phyloP scores from a whole-genome alignment of 2,888 invertebrate genomes.

The Caenorhabditis imperialis region DNA sequence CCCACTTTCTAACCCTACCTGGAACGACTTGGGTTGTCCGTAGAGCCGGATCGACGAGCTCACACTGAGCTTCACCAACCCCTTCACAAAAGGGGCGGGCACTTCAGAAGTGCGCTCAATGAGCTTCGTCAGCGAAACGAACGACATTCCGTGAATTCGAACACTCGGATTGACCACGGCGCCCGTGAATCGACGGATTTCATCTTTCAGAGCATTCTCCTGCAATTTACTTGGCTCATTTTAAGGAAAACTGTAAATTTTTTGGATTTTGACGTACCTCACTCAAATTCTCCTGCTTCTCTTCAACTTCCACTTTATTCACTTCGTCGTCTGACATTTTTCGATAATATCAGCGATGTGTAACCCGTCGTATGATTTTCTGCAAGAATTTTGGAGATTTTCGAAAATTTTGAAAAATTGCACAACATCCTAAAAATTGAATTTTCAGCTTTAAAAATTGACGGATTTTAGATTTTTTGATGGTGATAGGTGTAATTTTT shows the following conservation, averaged over 20 bases:
- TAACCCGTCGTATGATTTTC: slow-evolving; percentile 48
- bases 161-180: slow-evolving; percentile 55
- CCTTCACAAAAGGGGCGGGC: slow-evolving; percentile 50
- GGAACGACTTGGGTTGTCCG: slow-evolving; percentile 51
- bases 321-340: slow-evolving; percentile 43
- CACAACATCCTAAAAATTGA: background rate
- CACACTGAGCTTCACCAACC: slow-evolving; percentile 51
- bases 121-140: slow-evolving; percentile 40
- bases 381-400: slow-evolving; percentile 24
- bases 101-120: slow-evolving; percentile 47
- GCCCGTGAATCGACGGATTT: slow-evolving; percentile 49
- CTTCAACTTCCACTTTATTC: slow-evolving; percentile 10
- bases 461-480: background rate
- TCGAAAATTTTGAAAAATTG: background rate
- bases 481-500: background rate
- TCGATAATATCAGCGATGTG: slow-evolving; percentile 22
- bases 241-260: slow-evolving; percentile 2
- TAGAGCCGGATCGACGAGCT: slow-evolving; percentile 45
- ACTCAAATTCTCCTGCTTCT: slow-evolving; percentile 24
- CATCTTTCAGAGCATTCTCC: slow-evolving; percentile 55
- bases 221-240: slow-evolving; percentile 6
- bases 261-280: slow-evolving; percentile 10
- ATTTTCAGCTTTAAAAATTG: slow-evolving; percentile 10
- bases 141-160: slow-evolving; percentile 52
- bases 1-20: too few relatives aligned